Conservation (phyloP, 1,140 invertebrate species). For the Gryon sp. region DNA sequence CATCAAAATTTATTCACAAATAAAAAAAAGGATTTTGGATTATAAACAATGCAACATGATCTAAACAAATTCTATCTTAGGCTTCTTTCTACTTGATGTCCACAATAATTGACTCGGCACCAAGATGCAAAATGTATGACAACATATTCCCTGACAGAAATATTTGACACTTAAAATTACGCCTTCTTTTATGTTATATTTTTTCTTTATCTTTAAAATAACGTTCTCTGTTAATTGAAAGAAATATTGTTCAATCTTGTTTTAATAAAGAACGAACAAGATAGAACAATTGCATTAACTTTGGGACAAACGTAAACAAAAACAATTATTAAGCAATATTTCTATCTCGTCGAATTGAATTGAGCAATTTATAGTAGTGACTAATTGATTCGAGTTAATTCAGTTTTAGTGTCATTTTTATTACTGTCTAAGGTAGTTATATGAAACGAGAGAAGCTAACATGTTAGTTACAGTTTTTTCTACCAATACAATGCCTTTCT, state of each 20-base stretch:
- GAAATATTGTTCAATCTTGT: too few species aligned
- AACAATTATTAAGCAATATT: conserved; percentile 36
- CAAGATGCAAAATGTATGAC: conserved; percentile 50
- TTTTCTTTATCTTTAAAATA: too few species aligned
- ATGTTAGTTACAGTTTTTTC: conserved; percentile 7
- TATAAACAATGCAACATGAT: conserved; percentile 25
- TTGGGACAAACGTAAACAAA: too few species aligned
- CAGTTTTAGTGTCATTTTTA: conserved; percentile 1
- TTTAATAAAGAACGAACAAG: too few species aligned
- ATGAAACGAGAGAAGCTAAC: conserved; percentile 14
- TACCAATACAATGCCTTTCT: too few species aligned
- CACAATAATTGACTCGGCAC: conserved; percentile 42
- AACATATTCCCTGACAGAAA: conserved; percentile 22
- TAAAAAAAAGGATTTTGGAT: too few species aligned
- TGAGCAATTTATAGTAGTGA: too few species aligned
- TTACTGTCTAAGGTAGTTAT: conserved; percentile 3
- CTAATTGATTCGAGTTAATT: too few species aligned
- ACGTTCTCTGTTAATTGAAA: too few species aligned
- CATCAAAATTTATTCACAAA: neutral
- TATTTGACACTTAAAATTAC: conserved; percentile 15
- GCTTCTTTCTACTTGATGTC: conserved; percentile 55
- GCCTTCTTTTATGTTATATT: neutral
- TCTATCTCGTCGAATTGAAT: too few species aligned
- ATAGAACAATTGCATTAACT: too few species aligned
- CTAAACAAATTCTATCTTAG: conserved; percentile 51